Percentiles rank a stretch among this genome's conserved stretches.
Conservation (phyloP, 2,888 invertebrate genomes). For the Chymomyza amoena region DNA sequence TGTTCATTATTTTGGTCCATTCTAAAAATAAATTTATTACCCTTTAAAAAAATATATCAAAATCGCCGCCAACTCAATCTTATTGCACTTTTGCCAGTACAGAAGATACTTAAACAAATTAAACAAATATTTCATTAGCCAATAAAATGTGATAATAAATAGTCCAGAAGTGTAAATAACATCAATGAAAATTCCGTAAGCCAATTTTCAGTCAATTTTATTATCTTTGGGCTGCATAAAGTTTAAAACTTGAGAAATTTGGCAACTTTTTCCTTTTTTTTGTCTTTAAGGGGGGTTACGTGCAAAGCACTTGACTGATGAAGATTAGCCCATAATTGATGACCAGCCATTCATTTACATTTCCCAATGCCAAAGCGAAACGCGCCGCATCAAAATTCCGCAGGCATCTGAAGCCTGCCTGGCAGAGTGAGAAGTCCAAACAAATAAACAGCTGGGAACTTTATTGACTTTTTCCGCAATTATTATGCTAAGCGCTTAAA, state of each 20-base stretch:
- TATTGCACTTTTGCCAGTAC: neutral
- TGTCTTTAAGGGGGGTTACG: neutral
- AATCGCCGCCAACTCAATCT: neutral
- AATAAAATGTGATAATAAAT: neutral
- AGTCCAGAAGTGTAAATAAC: neutral
- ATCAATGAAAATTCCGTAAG: neutral
- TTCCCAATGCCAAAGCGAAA: neutral
- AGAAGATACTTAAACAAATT: neutral
- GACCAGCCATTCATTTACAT: slow-evolving; percentile 33
- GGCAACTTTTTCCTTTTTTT: neutral
- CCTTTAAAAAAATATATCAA: too few relatives aligned
- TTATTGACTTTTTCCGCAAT: neutral
- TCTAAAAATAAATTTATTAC: too few relatives aligned
- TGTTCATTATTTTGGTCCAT: too few relatives aligned
- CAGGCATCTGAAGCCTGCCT: neutral
- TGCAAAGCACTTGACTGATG: slow-evolving; percentile 34
- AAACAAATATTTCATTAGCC: neutral
- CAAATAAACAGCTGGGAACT: neutral
- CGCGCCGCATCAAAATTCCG: neutral
- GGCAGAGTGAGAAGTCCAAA: neutral
- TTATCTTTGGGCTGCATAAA: neutral
- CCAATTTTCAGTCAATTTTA: neutral
- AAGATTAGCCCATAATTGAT: slow-evolving; percentile 59
- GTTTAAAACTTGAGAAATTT: neutral
- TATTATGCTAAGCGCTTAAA: neutral